A percentile compares a stretch with the other conserved stretches of the same genome.
Conservation (phyloP, 2,888 invertebrate species). For the Branchipolynoe longqiensis region DNA sequence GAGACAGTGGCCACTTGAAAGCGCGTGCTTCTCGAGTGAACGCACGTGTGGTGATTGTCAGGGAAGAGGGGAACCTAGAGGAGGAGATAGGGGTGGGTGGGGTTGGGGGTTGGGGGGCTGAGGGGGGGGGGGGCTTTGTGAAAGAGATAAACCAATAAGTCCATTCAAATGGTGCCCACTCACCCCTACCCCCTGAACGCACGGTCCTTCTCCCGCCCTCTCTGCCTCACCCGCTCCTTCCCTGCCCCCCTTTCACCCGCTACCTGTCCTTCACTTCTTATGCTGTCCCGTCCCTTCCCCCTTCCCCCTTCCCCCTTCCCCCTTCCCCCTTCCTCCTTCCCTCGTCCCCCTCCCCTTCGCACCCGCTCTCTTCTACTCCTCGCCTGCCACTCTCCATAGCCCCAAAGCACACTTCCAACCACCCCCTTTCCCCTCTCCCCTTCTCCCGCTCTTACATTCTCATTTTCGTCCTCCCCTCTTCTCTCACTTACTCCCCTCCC, state of each 20-base stretch:
- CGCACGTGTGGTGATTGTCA: conserved; percentile 42
- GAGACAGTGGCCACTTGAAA: conserved; percentile 47
- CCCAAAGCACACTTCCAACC: background rate
- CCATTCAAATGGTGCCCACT: conserved; percentile 39
- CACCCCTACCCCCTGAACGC: conserved; percentile 34
- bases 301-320: too few relatives aligned
- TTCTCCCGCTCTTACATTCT: too few relatives aligned
- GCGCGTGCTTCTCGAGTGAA: background rate
- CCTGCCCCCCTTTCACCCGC: background rate
- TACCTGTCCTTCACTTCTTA: background rate
- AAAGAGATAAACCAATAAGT: conserved; percentile 53
- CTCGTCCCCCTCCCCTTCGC: background rate
- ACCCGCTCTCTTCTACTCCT: background rate
- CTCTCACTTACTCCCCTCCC: too few relatives aligned
- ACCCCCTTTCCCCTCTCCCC: too few relatives aligned
- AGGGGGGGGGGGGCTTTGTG: conserved; percentile 28
- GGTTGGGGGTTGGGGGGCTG: too few relatives aligned
- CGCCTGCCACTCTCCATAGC: background rate
- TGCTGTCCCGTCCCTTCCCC: background rate
- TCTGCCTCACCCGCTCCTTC: background rate
- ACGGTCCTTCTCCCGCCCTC: background rate
- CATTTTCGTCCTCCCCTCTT: too few relatives aligned
- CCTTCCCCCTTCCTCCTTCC: background rate
- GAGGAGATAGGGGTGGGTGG: too few relatives aligned
- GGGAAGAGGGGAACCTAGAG: too few relatives aligned